These are phyloP conservation scores for Sinotaia quadrata DNA, from an alignment of 2,888 invertebrate genomes.

Conservation along the genomic window DNA sequence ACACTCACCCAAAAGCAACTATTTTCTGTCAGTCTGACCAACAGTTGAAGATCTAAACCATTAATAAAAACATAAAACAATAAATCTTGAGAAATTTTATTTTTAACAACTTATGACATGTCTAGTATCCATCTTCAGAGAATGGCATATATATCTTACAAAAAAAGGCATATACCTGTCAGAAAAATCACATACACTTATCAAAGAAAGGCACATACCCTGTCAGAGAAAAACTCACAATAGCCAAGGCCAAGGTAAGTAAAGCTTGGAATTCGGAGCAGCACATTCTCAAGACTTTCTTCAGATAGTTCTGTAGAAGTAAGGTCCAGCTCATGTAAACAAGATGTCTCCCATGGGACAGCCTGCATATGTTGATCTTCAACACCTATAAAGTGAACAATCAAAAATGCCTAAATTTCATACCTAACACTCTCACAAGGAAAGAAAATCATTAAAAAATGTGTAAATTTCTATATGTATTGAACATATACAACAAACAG, in stretches of 20 bases:
- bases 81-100: no score
- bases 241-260: slow-evolving; percentile 93
- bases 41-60: no score
- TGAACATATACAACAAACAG: no score
- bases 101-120: no score
- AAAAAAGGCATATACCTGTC: neutral
- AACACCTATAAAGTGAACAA: slow-evolving; percentile 78
- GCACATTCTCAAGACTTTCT: slow-evolving; percentile 93
- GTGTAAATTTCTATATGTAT: no score
- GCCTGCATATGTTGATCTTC: slow-evolving; percentile 93
- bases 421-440: no score
- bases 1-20: no score
- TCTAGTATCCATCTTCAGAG: neutral
- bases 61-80: no score
- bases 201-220: slow-evolving; percentile 76
- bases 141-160: neutral
- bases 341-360: slow-evolving; percentile 98
- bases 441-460: no score
- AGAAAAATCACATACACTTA: no score
- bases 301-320: slow-evolving; percentile 96
- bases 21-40: no score
- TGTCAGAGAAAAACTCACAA: slow-evolving; percentile 97
- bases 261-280: slow-evolving; percentile 86
- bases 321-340: slow-evolving; percentile 92
- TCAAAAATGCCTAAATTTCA: no score